Conservation (phyloP, 2,113 vertebrate species). For the Hippocampus guttulatus region DNA sequence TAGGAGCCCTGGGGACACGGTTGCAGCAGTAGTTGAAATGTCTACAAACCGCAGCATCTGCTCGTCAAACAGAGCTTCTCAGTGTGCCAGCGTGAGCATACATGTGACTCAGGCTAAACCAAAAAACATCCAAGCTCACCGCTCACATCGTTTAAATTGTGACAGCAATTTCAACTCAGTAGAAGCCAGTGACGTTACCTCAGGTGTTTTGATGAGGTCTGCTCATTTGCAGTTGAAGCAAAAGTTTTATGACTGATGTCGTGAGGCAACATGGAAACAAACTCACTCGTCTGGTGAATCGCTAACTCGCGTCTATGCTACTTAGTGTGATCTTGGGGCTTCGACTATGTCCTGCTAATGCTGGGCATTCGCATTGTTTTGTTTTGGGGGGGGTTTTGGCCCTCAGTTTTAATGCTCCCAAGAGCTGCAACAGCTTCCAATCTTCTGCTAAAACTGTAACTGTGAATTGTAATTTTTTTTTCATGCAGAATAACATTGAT, state of each 20-base stretch:
- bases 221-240: conserved; percentile 43
- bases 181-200: conserved; percentile 39
- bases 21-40: not conserved
- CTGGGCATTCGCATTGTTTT: not conserved
- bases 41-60: not conserved
- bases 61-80: conserved; percentile 12
- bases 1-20: not conserved
- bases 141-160: conserved; percentile 30
- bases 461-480: no score
- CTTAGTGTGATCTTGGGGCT: not conserved
- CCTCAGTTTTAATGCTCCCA: not conserved
- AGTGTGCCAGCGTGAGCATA: conserved; percentile 20
- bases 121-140: conserved; percentile 44
- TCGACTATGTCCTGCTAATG: not conserved
- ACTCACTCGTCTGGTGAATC: conserved; percentile 29
- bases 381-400: not conserved
- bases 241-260: conserved; percentile 50
- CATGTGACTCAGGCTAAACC: conserved; percentile 5
- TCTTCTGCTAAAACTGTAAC: no score
- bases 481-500: no score
- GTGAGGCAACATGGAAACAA: conserved; percentile 52
- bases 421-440: no score
- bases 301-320: conserved; percentile 25
- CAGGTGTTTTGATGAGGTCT: conserved; percentile 48
- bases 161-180: conserved; percentile 45